Conservation (phyloP, 1,140 invertebrate genomes). For the Eciton burchellii region DNA sequence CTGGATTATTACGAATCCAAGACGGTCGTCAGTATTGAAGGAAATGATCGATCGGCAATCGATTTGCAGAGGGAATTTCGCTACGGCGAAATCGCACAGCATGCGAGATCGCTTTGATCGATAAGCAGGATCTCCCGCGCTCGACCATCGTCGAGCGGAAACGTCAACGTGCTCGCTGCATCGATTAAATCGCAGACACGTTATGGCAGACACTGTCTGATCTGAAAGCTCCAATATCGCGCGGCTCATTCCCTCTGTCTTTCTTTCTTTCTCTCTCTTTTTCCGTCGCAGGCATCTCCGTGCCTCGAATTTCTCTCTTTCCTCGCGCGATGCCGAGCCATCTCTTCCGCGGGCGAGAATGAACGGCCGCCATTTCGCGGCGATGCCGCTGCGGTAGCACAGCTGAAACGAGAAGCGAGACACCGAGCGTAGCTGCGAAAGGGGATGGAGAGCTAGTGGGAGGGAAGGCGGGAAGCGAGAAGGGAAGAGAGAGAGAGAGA, state of each 20-base stretch:
- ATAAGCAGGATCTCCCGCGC: slow-evolving; percentile 32
- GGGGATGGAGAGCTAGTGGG: slow-evolving; percentile 1
- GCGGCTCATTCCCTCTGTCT: slow-evolving; percentile 10
- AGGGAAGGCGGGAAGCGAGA: neutral
- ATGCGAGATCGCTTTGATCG: slow-evolving; percentile 10
- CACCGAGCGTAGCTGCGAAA: neutral
- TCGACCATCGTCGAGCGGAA: neutral
- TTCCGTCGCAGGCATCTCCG: neutral
- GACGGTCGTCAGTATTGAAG: too few relatives aligned
- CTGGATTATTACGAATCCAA: too few relatives aligned
- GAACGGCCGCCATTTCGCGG: slow-evolving; percentile 78
- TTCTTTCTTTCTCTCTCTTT: neutral
- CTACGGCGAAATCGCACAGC: too few relatives aligned
- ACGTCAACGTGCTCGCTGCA: too few relatives aligned
- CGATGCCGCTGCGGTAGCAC: slow-evolving; percentile 41
- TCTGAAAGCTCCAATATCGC: slow-evolving; percentile 69
- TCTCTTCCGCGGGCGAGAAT: slow-evolving; percentile 70
- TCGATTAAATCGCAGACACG: slow-evolving; percentile 49
- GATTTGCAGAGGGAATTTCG: too few relatives aligned
- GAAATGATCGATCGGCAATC: too few relatives aligned
- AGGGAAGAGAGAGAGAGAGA: neutral
- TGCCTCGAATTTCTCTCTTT: slow-evolving; percentile 59
- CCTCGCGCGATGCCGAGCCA: slow-evolving; percentile 28
- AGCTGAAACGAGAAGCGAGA: slow-evolving; percentile 48
- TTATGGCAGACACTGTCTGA: slow-evolving; percentile 64